These are phyloP conservation scores for Camponotus vicinus DNA, from an alignment of 1,140 invertebrate genomes.

Conservation along the genomic window DNA sequence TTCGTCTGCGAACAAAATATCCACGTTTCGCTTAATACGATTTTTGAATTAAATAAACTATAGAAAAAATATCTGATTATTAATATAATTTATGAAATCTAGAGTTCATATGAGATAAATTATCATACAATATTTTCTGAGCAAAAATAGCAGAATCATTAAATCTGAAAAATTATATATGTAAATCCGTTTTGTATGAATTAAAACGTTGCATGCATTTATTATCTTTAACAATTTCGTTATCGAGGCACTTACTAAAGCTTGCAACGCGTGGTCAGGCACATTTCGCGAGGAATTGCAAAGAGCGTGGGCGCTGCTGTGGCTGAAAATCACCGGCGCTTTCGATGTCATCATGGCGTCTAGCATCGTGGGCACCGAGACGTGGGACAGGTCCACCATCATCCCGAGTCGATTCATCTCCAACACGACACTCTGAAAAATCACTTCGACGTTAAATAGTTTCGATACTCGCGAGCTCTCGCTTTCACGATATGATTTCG, in stretches of 20 bases:
- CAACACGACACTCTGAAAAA: slow-evolving; percentile 90
- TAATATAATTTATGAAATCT: background rate
- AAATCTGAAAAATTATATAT: no score
- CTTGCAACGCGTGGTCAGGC: slow-evolving; percentile 92
- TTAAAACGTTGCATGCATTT: background rate
- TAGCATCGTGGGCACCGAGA: slow-evolving; percentile 92
- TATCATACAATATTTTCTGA: background rate
- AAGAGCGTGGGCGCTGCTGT: slow-evolving; percentile 94
- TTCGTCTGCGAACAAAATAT: slow-evolving; percentile 87
- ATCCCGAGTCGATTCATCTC: slow-evolving; percentile 97
- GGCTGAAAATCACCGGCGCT: slow-evolving; percentile 96
- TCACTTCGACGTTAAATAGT: slow-evolving; percentile 14
- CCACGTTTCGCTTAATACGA: background rate
- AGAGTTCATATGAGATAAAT: background rate
- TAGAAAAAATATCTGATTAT: background rate
- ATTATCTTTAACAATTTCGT: background rate
- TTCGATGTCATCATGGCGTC: slow-evolving; percentile 91
- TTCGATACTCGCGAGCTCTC: background rate
- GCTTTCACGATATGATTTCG: slow-evolving; percentile 32
- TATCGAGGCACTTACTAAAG: slow-evolving; percentile 89
- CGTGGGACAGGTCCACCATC: slow-evolving; percentile 96
- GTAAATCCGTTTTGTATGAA: background rate
- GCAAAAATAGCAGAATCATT: no score
- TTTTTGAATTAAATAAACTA: background rate
- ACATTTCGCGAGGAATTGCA: slow-evolving; percentile 95